Percentiles rank a stretch among this genome's conserved stretches.
phyloP scores from a whole-genome alignment of 2,888 invertebrate genomes.

The Nineta flava region DNA sequence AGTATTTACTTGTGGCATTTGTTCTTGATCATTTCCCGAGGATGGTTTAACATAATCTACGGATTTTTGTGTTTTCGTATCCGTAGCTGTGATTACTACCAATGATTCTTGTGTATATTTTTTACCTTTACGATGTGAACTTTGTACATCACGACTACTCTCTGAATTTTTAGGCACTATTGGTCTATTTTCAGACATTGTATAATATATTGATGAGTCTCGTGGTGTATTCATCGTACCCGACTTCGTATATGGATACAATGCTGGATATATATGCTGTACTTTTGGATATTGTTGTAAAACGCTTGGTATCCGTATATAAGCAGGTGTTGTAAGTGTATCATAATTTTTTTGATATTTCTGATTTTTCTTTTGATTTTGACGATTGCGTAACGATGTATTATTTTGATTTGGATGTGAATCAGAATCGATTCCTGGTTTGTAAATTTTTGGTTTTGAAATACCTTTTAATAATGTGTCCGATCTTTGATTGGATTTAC shows the following conservation, averaged over 20 bases:
- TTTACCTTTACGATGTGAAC: conserved; percentile 25
- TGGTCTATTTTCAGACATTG: conserved; percentile 19
- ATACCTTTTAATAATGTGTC: conserved; percentile 36
- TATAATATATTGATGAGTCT: conserved; percentile 15
- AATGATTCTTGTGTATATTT: conserved; percentile 14
- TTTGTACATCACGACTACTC: conserved; percentile 27
- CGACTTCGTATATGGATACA: conserved; percentile 31
- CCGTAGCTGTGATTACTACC: not conserved
- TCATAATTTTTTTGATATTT: conserved; percentile 11
- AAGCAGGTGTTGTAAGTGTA: conserved; percentile 8
- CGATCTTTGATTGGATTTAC: conserved; percentile 36
- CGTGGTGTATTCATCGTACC: conserved; percentile 28
- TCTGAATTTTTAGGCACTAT: conserved; percentile 28
- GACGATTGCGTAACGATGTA: not conserved
- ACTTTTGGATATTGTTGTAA: conserved; percentile 62
- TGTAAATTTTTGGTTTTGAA: conserved; percentile 23
- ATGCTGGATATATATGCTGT: conserved; percentile 60
- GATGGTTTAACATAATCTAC: not conserved
- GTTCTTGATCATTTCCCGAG: not conserved
- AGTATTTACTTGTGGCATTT: not conserved
- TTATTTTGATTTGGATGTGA: conserved; percentile 8
- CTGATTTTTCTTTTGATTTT: conserved; percentile 10
- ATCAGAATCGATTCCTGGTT: conserved; percentile 14
- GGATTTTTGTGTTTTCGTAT: conserved; percentile 1
- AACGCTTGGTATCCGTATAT: conserved; percentile 39